These are phyloP conservation scores for Ivindomyrus marchei DNA, from an alignment of 2,113 vertebrate species.

Conservation along the genomic window DNA sequence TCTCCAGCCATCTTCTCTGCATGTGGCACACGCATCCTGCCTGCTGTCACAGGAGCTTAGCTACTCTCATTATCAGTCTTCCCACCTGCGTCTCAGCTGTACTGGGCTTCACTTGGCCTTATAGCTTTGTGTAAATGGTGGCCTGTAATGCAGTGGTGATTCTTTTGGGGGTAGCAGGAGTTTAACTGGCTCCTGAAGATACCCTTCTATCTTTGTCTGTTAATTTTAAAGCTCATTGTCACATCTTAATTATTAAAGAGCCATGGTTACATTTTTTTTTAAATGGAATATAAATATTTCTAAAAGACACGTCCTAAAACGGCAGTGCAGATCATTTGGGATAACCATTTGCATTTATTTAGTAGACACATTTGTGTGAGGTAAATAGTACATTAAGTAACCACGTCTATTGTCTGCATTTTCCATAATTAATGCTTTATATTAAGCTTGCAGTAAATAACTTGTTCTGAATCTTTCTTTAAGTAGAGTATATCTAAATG, in stretches of 20 bases:
- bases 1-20: background rate
- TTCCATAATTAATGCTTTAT: background rate
- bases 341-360: background rate
- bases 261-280: background rate
- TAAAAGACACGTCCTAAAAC: background rate
- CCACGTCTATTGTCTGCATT: background rate
- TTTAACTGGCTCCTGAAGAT: background rate
- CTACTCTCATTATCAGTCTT: background rate
- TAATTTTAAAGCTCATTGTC: background rate
- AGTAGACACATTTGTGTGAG: background rate
- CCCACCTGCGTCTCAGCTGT: background rate
- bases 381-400: background rate
- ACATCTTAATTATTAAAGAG: background rate
- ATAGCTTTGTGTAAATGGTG: background rate
- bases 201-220: background rate
- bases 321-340: background rate
- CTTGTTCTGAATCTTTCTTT: background rate
- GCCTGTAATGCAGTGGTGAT: background rate
- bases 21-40: background rate
- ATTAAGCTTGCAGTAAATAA: background rate
- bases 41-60: background rate
- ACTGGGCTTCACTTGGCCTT: background rate
- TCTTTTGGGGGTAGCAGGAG: background rate
- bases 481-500: background rate
- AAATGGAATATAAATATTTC: background rate